Evolutionary conservation across 2,888 invertebrate species (phyloP).

Genomic region (Catocala sponsa): DNA sequence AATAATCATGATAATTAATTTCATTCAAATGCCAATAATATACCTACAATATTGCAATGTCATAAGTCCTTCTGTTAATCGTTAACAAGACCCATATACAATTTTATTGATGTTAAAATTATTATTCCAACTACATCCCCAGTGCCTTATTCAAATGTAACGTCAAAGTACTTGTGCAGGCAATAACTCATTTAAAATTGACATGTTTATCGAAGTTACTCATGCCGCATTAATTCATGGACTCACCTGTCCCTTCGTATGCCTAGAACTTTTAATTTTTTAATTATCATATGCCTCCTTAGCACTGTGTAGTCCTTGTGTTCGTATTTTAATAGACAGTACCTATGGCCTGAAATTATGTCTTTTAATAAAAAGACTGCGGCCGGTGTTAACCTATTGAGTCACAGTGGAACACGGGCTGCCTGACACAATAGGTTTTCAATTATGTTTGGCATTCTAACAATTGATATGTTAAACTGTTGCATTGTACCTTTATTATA

Average conservation of each 20-base stretch:
- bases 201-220: conserved; percentile 28
- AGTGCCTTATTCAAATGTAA: conserved; percentile 10
- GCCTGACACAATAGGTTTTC: too few species aligned
- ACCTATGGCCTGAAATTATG: too few species aligned
- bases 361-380: too few species aligned
- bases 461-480: too few species aligned
- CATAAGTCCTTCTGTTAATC: not conserved
- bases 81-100: conserved; percentile 1
- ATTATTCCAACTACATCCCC: not conserved
- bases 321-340: too few species aligned
- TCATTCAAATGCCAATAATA: not conserved
- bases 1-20: not conserved
- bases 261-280: conserved; percentile 14
- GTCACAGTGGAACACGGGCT: too few species aligned
- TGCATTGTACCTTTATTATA: too few species aligned
- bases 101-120: not conserved
- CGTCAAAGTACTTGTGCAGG: conserved; percentile 5
- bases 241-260: conserved; percentile 27
- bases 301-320: too few species aligned
- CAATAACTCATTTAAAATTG: conserved; percentile 23
- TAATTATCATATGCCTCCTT: too few species aligned
- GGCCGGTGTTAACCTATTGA: too few species aligned
- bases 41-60: not conserved
- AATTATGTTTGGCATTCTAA: too few species aligned
- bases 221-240: conserved; percentile 21